phyloP scores from a whole-genome alignment of 2,888 invertebrate species.

The Drosophila birchii region DNA sequence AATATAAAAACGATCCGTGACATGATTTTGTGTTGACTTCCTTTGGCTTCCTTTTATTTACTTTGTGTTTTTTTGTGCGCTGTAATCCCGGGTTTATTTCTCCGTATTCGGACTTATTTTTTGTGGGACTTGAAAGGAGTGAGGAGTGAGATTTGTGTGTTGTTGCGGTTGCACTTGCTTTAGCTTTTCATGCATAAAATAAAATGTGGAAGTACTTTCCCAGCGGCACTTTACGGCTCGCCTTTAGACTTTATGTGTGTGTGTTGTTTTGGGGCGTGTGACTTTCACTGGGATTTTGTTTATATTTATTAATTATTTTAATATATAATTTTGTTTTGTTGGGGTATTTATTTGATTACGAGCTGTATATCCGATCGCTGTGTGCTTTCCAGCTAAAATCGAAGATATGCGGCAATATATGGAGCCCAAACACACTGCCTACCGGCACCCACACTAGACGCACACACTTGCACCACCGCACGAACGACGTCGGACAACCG shows the following conservation, averaged over 20 bases:
- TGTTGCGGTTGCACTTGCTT: slow-evolving; percentile 55
- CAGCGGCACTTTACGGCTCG: slow-evolving; percentile 68
- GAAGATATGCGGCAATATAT: slow-evolving; percentile 12
- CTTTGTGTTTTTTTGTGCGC: slow-evolving; percentile 49
- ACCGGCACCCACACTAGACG: slow-evolving; percentile 37
- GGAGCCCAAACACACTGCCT: slow-evolving; percentile 3
- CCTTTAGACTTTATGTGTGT: slow-evolving; percentile 30
- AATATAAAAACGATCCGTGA: slow-evolving; percentile 77
- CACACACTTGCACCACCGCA: slow-evolving; percentile 28
- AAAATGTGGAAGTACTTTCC: slow-evolving; percentile 47
- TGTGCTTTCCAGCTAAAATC: slow-evolving; percentile 7
- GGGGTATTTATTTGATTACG: slow-evolving; percentile 2
- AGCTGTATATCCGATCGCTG: slow-evolving; percentile 21
- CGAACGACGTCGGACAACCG: slow-evolving; percentile 19
- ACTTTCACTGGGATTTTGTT: slow-evolving; percentile 11
- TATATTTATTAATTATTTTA: neutral
- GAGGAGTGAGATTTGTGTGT: slow-evolving; percentile 61
- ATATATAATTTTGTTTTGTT: neutral
- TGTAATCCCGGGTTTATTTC: slow-evolving; percentile 45
- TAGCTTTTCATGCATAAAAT: slow-evolving; percentile 69
- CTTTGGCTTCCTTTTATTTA: slow-evolving; percentile 36
- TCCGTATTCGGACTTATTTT: slow-evolving; percentile 48
- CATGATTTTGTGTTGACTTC: slow-evolving; percentile 64
- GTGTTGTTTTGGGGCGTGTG: slow-evolving; percentile 11
- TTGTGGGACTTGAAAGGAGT: slow-evolving; percentile 43